phyloP scores from a whole-genome alignment of 2,797 vertebrate species.

The Karalla daura region DNA sequence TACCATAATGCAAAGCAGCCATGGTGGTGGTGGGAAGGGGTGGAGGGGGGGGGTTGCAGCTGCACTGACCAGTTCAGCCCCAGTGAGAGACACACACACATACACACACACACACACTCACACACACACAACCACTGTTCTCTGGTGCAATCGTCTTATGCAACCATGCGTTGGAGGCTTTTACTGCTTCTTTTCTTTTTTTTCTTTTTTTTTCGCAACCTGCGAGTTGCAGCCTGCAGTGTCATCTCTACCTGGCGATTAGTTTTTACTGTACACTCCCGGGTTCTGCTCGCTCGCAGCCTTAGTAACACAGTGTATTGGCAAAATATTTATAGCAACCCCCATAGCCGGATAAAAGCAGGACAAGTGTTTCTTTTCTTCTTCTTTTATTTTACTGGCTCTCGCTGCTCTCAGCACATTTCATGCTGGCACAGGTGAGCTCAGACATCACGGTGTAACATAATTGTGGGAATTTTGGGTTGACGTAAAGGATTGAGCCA shows the following conservation, averaged over 20 bases:
- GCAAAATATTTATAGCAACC: slow-evolving; percentile 64
- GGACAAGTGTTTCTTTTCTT: slow-evolving; percentile 9
- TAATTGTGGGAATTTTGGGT: slow-evolving; percentile 52
- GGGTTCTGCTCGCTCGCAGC: slow-evolving; percentile 33
- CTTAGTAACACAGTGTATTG: slow-evolving; percentile 60
- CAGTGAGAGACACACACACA: slow-evolving; percentile 14
- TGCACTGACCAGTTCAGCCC: slow-evolving; percentile 38
- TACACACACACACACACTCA: too few relatives aligned
- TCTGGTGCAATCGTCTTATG: slow-evolving; percentile 15
- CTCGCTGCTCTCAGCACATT: slow-evolving; percentile 19
- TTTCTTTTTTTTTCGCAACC: too few relatives aligned
- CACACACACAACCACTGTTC: slow-evolving; percentile 16
- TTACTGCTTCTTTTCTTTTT: slow-evolving; percentile 14
- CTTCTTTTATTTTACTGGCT: too few relatives aligned
- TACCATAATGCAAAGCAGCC: slow-evolving; percentile 75
- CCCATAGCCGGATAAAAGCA: slow-evolving; percentile 38
- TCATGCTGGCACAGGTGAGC: slow-evolving; percentile 62
- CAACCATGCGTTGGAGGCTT: slow-evolving; percentile 27
- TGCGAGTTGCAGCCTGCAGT: slow-evolving; percentile 28
- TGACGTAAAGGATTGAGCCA: slow-evolving; percentile 57
- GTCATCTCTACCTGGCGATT: slow-evolving; percentile 39
- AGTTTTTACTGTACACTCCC: slow-evolving; percentile 40
- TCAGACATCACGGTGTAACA: slow-evolving; percentile 14
- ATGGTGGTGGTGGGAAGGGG: slow-evolving; percentile 2
- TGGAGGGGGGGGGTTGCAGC: slow-evolving; percentile 32